Base-by-base conservation (phyloP, 2,888 invertebrate species). In the Entomobrya proxima region DNA sequence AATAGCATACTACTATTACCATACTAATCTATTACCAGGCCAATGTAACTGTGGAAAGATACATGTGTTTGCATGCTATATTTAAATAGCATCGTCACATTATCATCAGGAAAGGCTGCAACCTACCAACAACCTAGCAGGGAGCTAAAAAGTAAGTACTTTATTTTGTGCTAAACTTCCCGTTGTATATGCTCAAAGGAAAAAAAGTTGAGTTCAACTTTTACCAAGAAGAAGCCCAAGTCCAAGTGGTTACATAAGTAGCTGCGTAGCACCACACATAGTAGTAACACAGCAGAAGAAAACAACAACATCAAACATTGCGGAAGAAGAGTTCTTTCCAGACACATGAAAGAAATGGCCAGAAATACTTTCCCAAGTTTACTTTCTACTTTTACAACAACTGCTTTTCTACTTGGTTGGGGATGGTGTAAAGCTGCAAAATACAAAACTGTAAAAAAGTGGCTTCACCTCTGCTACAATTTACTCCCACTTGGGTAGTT, bases 1-100 rank as follows among this genome's bases (percentile, higher is more conserved):
- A 64, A 37, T 64, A 37, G 64, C n/a, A n/a, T n/a, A 64, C 64
- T 64, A 64, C 64, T 64, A 37, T 37, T 2, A 7, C 64, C n/a
- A 7, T 61, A 32, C 64, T 64, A 64, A 64, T 64, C 64, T 64
- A 35, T 64, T 35, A 37, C 18, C 64, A 64, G 37, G 37, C 37
- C 11, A 37, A n/a, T 50, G n/a, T 4, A n/a, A 15, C 7, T 9
- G 30, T 30, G 18, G 64, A 6, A 2, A 2, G 35, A 58, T 6
- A 30, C 7, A 9, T 5, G n/a, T 61, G 32, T 32, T 61, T 64
- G 64, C 64, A 58, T 58, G 13, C 30, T n/a, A n/a, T n/a, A 58
- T 58, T 30, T 58, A 32, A 58, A 15, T 15, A 30, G 58, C 7
- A 27, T 7, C 27, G 15, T 27, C 24, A 7, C n/a, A 50, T 50